phyloP scores from a whole-genome alignment of 1,140 invertebrate species.

The Ips nitidus region DNA sequence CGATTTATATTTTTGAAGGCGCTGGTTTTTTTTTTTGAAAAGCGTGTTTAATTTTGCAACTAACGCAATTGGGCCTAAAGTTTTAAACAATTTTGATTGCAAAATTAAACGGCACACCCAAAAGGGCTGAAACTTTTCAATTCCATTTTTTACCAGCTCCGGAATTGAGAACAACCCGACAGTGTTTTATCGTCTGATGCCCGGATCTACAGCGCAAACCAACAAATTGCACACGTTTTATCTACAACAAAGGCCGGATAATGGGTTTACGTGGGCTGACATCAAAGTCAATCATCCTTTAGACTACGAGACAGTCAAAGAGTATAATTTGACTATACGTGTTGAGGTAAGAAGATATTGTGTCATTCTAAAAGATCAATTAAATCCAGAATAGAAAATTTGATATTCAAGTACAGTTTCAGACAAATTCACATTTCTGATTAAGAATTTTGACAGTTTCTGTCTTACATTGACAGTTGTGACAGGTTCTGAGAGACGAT shows the following conservation, averaged over 20 bases:
- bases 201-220: conserved; percentile 90
- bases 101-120: background rate
- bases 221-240: conserved; percentile 96
- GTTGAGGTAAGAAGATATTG: conserved; percentile 71
- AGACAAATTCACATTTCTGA: too few species aligned
- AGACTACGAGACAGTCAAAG: conserved; percentile 93
- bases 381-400: background rate
- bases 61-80: background rate
- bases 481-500: too few species aligned
- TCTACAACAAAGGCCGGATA: conserved; percentile 87
- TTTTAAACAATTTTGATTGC: background rate
- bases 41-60: conserved; percentile 5
- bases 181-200: conserved; percentile 92
- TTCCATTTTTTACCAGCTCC: conserved; percentile 67
- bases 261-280: conserved; percentile 89
- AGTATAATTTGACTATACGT: conserved; percentile 93
- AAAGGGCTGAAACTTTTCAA: background rate
- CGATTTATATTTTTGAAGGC: conserved; percentile 41
- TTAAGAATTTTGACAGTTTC: too few species aligned
- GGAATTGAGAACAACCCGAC: conserved; percentile 94
- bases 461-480: too few species aligned
- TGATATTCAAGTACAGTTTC: background rate
- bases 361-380: conserved; percentile 44
- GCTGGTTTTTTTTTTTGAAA: conserved; percentile 10
- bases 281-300: conserved; percentile 95